phyloP scores from a whole-genome alignment of 2,797 vertebrate species.

The Philypnodon macrostomus region DNA sequence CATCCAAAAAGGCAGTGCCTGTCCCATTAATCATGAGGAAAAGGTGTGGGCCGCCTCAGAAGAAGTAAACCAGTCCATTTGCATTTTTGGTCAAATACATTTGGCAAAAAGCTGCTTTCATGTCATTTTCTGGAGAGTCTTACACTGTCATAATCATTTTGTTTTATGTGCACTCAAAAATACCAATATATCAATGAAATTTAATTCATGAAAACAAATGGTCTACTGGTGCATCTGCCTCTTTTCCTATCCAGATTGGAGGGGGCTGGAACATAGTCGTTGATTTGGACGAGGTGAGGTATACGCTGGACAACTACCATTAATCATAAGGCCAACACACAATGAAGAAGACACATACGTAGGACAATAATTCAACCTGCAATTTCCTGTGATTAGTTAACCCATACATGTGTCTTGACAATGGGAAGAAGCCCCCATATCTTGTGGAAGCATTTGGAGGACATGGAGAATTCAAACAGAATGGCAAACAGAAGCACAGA shows the following conservation, averaged over 20 bases:
- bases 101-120: constrained; percentile 21
- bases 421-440: too few species aligned
- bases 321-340: background rate
- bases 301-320: background rate
- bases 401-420: background rate
- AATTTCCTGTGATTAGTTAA: background rate
- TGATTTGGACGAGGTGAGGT: background rate
- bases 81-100: constrained; percentile 39
- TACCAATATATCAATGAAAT: too few species aligned
- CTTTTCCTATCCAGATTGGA: background rate
- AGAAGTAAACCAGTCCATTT: constrained; percentile 43
- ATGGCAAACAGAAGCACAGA: too few species aligned
- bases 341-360: background rate
- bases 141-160: constrained; percentile 2
- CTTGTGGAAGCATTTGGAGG: too few species aligned
- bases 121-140: background rate
- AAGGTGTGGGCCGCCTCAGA: constrained; percentile 11
- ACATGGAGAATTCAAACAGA: too few species aligned
- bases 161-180: background rate
- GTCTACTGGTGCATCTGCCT: background rate
- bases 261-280: background rate
- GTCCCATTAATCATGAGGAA: constrained; percentile 51
- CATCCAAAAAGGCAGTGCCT: constrained; percentile 34
- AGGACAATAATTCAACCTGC: background rate
- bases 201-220: background rate